These are phyloP conservation scores for Lepeophtheirus salmonis DNA, from an alignment of 1,140 invertebrate genomes.

Conservation along the genomic window DNA sequence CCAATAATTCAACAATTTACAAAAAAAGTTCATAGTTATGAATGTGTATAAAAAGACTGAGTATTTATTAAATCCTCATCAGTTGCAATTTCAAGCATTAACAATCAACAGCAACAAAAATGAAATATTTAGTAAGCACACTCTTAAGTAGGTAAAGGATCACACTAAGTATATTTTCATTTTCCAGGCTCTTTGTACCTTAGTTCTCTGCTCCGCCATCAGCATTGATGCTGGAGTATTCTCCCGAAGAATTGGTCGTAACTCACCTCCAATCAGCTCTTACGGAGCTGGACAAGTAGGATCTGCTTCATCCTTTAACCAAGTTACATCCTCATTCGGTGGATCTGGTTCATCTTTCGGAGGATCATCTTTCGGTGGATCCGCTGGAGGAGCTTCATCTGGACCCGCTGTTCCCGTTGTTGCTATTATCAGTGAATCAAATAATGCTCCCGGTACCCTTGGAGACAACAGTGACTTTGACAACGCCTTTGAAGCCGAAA, in stretches of 20 bases:
- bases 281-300: not conserved
- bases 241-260: not conserved
- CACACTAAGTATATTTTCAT: too few species aligned
- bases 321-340: not conserved
- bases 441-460: not conserved
- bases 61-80: too few species aligned
- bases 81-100: too few species aligned
- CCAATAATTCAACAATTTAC: too few species aligned
- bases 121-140: too few species aligned
- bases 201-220: not conserved
- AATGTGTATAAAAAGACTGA: too few species aligned
- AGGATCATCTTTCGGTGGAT: not conserved
- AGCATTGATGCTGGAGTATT: not conserved
- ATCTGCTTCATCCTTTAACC: not conserved
- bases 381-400: too few species aligned
- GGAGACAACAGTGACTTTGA: slow-evolving; percentile 3
- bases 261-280: not conserved
- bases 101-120: too few species aligned
- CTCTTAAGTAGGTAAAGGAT: too few species aligned
- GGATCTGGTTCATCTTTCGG: not conserved
- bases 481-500: slow-evolving; percentile 5
- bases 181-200: not conserved
- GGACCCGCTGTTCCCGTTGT: not conserved
- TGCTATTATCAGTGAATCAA: not conserved
- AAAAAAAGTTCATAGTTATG: too few species aligned